A percentile compares a stretch with the other conserved stretches of the same genome.
Conservation (phyloP, 2,113 vertebrate genomes). For the Mandrillus leucophaeus region DNA sequence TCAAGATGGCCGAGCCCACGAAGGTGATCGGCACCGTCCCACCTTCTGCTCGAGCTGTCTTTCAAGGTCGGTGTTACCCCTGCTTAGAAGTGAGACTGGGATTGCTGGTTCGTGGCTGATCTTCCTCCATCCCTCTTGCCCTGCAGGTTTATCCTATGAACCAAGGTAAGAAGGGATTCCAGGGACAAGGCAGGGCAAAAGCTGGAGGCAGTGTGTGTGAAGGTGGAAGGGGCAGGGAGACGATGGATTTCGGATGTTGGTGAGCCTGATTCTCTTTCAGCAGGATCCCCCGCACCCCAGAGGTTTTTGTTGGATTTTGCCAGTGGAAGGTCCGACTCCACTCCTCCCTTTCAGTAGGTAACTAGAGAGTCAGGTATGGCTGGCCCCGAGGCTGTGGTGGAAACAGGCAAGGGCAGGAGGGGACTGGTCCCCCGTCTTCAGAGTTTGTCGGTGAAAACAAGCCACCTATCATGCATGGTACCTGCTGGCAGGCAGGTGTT, state of each 20-base stretch:
- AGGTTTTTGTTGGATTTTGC: neutral
- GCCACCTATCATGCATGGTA: neutral
- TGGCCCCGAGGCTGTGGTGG: too few species aligned
- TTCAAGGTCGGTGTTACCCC: rapidly evolving
- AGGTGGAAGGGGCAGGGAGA: too few species aligned
- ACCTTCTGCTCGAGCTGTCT: neutral
- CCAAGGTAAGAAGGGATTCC: neutral
- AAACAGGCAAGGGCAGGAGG: neutral
- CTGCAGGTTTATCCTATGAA: neutral
- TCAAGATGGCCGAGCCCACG: rapidly evolving
- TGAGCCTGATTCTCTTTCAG: neutral
- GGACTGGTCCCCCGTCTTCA: neutral
- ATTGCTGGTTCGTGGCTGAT: rapidly evolving
- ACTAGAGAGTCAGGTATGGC: neutral
- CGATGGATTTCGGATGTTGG: neutral
- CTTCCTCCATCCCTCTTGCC: too few species aligned
- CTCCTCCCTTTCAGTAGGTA: neutral
- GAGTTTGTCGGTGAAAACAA: neutral
- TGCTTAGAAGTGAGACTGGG: neutral
- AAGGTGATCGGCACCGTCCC: rapidly evolving
- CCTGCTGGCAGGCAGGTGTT: neutral
- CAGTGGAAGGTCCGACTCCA: neutral
- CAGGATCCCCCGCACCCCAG: too few species aligned
- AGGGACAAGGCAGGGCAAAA: rapidly evolving
- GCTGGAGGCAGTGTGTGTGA: neutral